Base-by-base conservation (phyloP, 2,113 vertebrate genomes). In the Cynopterus brachyotis region DNA sequence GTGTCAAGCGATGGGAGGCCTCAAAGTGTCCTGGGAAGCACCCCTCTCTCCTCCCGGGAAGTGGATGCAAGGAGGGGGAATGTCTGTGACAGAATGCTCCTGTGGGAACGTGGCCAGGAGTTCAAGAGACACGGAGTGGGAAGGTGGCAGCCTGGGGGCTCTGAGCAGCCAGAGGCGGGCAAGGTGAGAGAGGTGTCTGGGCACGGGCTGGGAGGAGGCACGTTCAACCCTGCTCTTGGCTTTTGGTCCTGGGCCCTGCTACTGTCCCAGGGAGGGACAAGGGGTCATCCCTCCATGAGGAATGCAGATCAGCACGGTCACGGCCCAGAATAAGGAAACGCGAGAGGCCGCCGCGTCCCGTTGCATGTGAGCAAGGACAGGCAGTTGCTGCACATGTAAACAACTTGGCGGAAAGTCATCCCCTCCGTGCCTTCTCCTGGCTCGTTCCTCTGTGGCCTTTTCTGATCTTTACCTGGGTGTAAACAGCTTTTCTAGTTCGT, bases 401-500 rank as follows among this genome's bases (percentile, higher is more conserved):
- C n/a, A 32, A 2, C 60, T 45, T 70, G 64, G 89, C 22, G n/a
- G 70, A 83, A 59, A 69, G 13, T 70, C 30, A 3, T 47, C 82
- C 55, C 66, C 50, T 47, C 28, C 3, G 2, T 62, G n/a, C 47
- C 19, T 45, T 16, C 50, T 59, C 67, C 5, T 0, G 11, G 32
- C 5, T 0, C 28, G 0, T 37, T 37, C 93, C 81, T 70, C 94
- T 16, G 76, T 57, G 53, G 64, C 42, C 70, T 78, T 47, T 95
- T 67, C 47, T 62, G 70, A 72, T 40, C 81, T 40, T 75, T 50
- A 82, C 59, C 90, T 93, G 0, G 53, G n/a, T 93, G 67, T 84
- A 94, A 93, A 91, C 93, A 92, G 60, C 57, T 32, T 88, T 69
- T n/a, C n/a, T 15, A n/a, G 60, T 72, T 19, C 28, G 79, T 72